Base-by-base conservation (phyloP, 2,113 vertebrate genomes). In the Panurus biarmicus region DNA sequence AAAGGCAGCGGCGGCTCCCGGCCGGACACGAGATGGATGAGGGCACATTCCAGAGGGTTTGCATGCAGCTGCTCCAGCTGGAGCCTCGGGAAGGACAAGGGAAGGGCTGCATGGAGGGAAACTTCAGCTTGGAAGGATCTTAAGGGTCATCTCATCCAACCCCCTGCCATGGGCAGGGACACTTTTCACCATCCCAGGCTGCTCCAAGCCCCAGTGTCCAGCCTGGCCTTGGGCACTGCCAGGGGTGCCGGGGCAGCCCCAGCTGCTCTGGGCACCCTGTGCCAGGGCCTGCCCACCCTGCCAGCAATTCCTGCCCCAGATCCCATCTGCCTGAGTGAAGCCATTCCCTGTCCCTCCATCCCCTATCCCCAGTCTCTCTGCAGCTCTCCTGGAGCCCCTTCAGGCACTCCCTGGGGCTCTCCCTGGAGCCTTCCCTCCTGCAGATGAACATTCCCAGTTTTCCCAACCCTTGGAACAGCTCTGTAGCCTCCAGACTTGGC, bases 401-500 rank as follows among this genome's bases (percentile, higher is more conserved):
- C 0, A n/a, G 47, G 29, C 36, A 1, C 56, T 75, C 44, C 1
- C 2, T 38, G n/a, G 28, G 23, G 47, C 48, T 56, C 7, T 66
- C 26, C 51, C n/a, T 36, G 50, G 61, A 54, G 14, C 50, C 21
- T 67, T 69, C n/a, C 1, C 28, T 10, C 22, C 1, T 38, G 5
- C 62, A 36, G 38, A 6, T 13, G 50, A 35, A 1, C 61, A 9
- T 2, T 8, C 33, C 61, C 61, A 31, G 19, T n/a, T 12, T 2
- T 44, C 33, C n/a, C 42, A 62, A 36, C 58, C 47, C 58, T 42
- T 0, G n/a, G 1, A 77, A 36, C 47, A 53, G 5, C 36, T 57
- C 77, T 2, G 0, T 5, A 18, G 13, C 26, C 78, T 48, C 29
- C 7, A 4, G 12, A 28, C 31, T 40, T 1, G 1, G 9, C 50